Evolutionary conservation across 2,888 invertebrate species (phyloP).

Genomic region (Dynastes hyllus): DNA sequence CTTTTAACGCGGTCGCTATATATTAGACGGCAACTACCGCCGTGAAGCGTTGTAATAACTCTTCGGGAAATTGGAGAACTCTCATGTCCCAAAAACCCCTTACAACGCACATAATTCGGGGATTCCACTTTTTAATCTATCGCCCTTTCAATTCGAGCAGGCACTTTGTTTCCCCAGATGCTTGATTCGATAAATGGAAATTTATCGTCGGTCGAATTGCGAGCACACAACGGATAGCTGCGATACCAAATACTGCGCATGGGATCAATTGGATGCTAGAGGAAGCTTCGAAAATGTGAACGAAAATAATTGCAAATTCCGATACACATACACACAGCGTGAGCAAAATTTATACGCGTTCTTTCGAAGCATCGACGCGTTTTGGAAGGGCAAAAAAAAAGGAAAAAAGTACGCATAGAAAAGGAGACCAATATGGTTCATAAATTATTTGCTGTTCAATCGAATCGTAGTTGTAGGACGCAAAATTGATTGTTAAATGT

Average conservation of each 20-base stretch:
- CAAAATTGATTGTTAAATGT: slow-evolving; percentile 43
- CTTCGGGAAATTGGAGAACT: background rate
- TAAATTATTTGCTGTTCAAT: slow-evolving; percentile 44
- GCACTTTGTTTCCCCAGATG: slow-evolving; percentile 34
- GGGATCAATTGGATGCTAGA: background rate
- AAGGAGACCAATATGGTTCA: slow-evolving; percentile 25
- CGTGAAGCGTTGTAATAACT: background rate
- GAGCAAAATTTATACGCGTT: slow-evolving; percentile 8
- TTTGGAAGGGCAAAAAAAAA: background rate
- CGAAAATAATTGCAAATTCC: slow-evolving; percentile 47
- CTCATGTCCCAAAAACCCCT: slow-evolving; percentile 12
- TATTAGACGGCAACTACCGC: too few relatives aligned
- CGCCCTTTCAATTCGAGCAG: background rate
- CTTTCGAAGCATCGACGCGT: slow-evolving; percentile 6
- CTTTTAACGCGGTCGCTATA: too few relatives aligned
- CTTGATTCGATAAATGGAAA: slow-evolving; percentile 46
- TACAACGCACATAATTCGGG: slow-evolving; percentile 31
- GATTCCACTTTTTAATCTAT: too few relatives aligned
- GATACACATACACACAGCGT: slow-evolving; percentile 17
- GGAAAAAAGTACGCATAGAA: background rate
- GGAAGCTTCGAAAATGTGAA: slow-evolving; percentile 16
- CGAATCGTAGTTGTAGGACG: slow-evolving; percentile 6
- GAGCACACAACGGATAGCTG: slow-evolving; percentile 23
- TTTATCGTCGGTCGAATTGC: slow-evolving; percentile 29
- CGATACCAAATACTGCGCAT: background rate